Evolutionary conservation across 2,797 vertebrate genomes (phyloP), one percentile per base, ranked within the genome.

Genomic region (Myotis daubentonii): DNA sequence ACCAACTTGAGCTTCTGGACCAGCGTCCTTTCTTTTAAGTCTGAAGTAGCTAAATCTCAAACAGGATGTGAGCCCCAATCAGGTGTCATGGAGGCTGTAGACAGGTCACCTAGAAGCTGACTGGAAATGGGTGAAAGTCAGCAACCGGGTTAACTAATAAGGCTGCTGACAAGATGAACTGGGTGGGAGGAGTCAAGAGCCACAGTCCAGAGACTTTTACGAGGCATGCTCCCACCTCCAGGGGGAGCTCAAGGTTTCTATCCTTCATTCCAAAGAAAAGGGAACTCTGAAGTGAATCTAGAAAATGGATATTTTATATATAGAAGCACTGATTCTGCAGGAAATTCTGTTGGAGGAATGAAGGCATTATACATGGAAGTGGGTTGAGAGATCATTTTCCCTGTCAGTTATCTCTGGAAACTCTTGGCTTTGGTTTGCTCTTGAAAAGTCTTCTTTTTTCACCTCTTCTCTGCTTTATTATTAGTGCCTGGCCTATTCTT

Each of bases 161-260:
- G 4, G 44, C 20, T 72, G 41, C 33, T 41, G 51, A n/a, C 72
- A 2, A 75, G 6, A 6, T 25, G 30, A 83, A 30, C 33, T 60
- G 5, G 19, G 19, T 91, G 4, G 38, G 10, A 30, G 1, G 2
- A n/a, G 8, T 78, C n/a, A 36, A 57, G 25, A 87, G 65, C 20
- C 23, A 22, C n/a, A 36, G 38, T 30, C 22, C 57, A 78, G 44
- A 88, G 65, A 83, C 7, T 3, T 22, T 60, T 66, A n/a, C 16
- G 89, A 41, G 19, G 30, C 87, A 90, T 33, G 55, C 38, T 93
- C 79, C 55, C 55, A 23, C 95, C 96, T 96, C 89, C 60, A 95
- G 95, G 93, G 96, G 96, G 96, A 86, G 96, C 97, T 92, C 93
- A 65, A 87, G 89, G 47, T 80, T 93, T 76, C 96, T 41, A 7